Percentiles rank a stretch among this genome's conserved stretches.
Evolutionary conservation across 2,113 vertebrate species (phyloP).

Genomic region (Sander vitreus): DNA sequence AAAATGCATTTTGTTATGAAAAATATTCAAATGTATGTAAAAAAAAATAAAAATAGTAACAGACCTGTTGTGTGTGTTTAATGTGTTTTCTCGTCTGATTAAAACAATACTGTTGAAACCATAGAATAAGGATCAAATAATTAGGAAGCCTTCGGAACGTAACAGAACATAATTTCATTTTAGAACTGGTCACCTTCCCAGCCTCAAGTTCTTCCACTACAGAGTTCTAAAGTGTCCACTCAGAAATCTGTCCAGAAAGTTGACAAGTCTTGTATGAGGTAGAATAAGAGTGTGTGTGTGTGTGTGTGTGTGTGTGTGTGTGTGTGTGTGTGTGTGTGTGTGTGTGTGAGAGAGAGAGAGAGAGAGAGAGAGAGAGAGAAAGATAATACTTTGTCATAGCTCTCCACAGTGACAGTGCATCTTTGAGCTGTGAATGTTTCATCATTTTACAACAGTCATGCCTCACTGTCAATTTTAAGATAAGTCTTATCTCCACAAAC

Average conservation of each 20-base stretch:
- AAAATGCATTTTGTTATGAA: too few species aligned
- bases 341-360: neutral
- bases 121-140: too few species aligned
- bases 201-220: neutral
- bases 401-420: constrained; percentile 57
- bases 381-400: neutral
- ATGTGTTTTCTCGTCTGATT: too few species aligned
- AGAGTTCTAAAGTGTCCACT: constrained; percentile 24
- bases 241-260: constrained; percentile 8
- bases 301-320: neutral
- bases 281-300: neutral
- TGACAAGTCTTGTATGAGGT: neutral
- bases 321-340: neutral
- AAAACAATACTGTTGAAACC: too few species aligned
- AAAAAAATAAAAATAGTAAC: too few species aligned
- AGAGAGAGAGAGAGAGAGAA: neutral
- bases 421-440: constrained; percentile 36
- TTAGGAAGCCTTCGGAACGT: too few species aligned
- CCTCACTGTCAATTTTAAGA: constrained; percentile 21
- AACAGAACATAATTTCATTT: too few species aligned
- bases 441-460: constrained; percentile 44
- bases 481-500: constrained; percentile 5
- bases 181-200: too few species aligned
- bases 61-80: too few species aligned
- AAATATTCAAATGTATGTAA: too few species aligned